Evolutionary conservation across 2,113 vertebrate genomes (phyloP).

Genomic region (Pycnonotus jocosus): DNA sequence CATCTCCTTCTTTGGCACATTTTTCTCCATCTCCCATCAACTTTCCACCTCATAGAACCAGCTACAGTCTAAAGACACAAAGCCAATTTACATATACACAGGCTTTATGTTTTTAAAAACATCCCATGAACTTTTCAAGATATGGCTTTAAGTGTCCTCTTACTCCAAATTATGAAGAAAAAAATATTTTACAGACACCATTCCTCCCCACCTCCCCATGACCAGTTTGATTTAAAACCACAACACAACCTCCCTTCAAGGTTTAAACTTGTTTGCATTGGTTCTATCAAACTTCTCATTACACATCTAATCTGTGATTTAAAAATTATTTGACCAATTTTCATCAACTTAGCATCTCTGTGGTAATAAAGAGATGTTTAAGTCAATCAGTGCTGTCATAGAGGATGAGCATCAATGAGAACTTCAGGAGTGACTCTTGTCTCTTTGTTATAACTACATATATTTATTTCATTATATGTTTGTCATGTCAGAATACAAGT

Average conservation of each 20-base stretch:
- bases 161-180: background rate
- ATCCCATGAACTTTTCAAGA: background rate
- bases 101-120: background rate
- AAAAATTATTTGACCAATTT: background rate
- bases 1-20: background rate
- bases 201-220: background rate
- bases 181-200: background rate
- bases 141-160: fast-evolving
- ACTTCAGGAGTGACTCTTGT: background rate
- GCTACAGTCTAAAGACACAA: background rate
- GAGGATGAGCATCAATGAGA: background rate
- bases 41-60: background rate
- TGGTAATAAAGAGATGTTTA: background rate
- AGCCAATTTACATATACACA: background rate
- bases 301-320: background rate
- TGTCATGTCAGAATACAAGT: background rate
- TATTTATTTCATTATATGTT: constrained; percentile 10
- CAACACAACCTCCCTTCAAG: background rate
- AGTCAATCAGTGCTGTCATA: background rate
- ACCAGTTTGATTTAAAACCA: background rate
- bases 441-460: background rate
- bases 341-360: background rate
- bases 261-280: background rate
- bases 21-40: background rate
- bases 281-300: background rate